Base-by-base conservation (phyloP, 2,113 vertebrate genomes). In the Blennius ocellaris region DNA sequence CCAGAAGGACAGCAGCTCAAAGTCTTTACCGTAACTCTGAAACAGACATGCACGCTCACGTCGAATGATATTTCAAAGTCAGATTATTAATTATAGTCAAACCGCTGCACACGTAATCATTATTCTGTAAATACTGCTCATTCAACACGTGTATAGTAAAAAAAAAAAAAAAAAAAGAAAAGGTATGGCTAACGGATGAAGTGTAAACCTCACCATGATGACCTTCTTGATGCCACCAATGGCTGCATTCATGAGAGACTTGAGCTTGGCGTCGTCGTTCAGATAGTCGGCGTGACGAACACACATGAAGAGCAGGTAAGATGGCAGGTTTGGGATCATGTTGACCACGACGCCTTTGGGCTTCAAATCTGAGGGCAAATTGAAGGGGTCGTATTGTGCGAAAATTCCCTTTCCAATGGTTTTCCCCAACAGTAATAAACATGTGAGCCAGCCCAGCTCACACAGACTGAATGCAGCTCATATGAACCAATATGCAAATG, bases 301-400 rank as follows among this genome's bases (percentile, higher is more conserved):
- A 55, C 97, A 99, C 98, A 99, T 98, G 91, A 98, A 97, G 0
- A 99, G 93, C 85, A 99, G 92, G 89, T 96, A 94, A 39, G 98
- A 95, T 0, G 96, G 95, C 59, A 99, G 92, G 41, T 92, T 94
- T 0, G 97, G 97, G 10, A 99, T 95, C 96, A 97, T 96, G 68
- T 94, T 97, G 5, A 99, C 96, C 45, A 94, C 97, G 81, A 99
- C 97, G 2, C 97, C 97, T 4, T 94, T 95, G 7, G 97, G 97
- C 78, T 96, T 98, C 84, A 99, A 82, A 58, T 96, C 98, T 99
- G 90, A 0, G 30, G 52, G 68, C 0, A 48, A 55, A n/a, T 61
- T 44, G 8, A 16, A 30, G 21, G 21, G 21, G 21, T 30, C 2
- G 4, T 30, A 30, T 30, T 30, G 4, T 30, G 21, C 21, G n/a